phyloP scores from a whole-genome alignment of 1,140 invertebrate species.

The Pissodes strobi region DNA sequence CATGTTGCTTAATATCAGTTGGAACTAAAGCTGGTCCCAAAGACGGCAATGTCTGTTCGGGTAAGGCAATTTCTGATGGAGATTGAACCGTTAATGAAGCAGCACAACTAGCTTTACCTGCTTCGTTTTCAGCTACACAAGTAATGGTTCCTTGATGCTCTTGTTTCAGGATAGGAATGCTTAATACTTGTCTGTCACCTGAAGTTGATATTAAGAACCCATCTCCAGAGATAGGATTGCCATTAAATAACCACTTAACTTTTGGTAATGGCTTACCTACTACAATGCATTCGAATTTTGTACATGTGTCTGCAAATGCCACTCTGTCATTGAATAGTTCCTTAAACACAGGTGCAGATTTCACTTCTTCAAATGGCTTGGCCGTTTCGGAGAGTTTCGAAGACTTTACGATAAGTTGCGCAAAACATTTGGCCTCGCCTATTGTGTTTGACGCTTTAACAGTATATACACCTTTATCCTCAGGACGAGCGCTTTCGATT shows the following conservation, averaged over 20 bases:
- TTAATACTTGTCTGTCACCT: slow-evolving; percentile 71
- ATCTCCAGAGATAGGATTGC: slow-evolving; percentile 69
- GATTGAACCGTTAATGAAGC: slow-evolving; percentile 62
- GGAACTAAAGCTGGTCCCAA: neutral
- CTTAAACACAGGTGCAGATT: slow-evolving; percentile 67
- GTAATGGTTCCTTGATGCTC: slow-evolving; percentile 70
- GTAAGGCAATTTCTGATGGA: slow-evolving; percentile 50
- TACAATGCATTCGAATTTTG: slow-evolving; percentile 74
- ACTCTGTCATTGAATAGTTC: slow-evolving; percentile 66
- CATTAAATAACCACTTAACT: slow-evolving; percentile 76
- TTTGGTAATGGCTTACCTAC: slow-evolving; percentile 74
- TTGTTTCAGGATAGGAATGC: slow-evolving; percentile 63
- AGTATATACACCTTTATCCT: slow-evolving; percentile 78
- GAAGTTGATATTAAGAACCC: slow-evolving; percentile 72
- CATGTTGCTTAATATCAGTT: slow-evolving; percentile 39
- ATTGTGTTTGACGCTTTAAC: slow-evolving; percentile 71
- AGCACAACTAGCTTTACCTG: slow-evolving; percentile 70
- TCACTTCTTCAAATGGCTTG: slow-evolving; percentile 62
- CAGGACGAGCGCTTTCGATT: slow-evolving; percentile 62
- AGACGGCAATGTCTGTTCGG: slow-evolving; percentile 34
- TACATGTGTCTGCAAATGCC: slow-evolving; percentile 60
- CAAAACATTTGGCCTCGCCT: slow-evolving; percentile 82
- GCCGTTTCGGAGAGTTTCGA: slow-evolving; percentile 55
- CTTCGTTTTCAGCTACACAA: slow-evolving; percentile 75
- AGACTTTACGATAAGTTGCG: slow-evolving; percentile 73